Evolutionary conservation across 2,797 vertebrate genomes (phyloP).

Genomic region (Amblyopsis hoosieri): DNA sequence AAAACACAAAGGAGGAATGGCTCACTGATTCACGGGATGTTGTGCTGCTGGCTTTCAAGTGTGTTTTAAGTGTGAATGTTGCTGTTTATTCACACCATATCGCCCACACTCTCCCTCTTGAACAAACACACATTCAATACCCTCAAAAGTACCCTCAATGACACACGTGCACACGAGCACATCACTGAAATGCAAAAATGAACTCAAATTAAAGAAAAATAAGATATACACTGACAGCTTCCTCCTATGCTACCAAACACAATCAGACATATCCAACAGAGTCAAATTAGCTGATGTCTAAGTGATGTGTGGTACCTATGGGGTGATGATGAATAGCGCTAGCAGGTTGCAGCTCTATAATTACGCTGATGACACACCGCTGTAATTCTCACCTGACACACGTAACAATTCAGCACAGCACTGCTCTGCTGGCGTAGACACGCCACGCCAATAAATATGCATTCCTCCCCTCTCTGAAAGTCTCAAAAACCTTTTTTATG

Average conservation of each 20-base stretch:
- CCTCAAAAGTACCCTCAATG: neutral
- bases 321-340: slow-evolving; percentile 59
- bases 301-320: slow-evolving; percentile 40
- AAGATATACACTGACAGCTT: neutral
- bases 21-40: slow-evolving; percentile 40
- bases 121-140: slow-evolving; percentile 13
- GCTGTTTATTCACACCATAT: slow-evolving; percentile 4
- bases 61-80: slow-evolving; percentile 17
- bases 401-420: slow-evolving; percentile 51
- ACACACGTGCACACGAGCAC: neutral
- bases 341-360: slow-evolving; percentile 57
- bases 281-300: slow-evolving; percentile 30
- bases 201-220: slow-evolving; percentile 10
- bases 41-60: slow-evolving; percentile 20
- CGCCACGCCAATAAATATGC: slow-evolving; percentile 63
- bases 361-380: slow-evolving; percentile 65
- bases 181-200: neutral
- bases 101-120: slow-evolving; percentile 14
- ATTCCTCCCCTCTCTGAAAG: slow-evolving; percentile 62
- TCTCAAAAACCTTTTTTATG: slow-evolving; percentile 56
- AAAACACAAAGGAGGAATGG: slow-evolving; percentile 22
- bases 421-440: slow-evolving; percentile 64
- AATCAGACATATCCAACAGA: slow-evolving; percentile 36
- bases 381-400: slow-evolving; percentile 65
- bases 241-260: slow-evolving; percentile 1